A percentile compares a stretch with the other conserved stretches of the same genome.
Conservation (phyloP, 2,113 vertebrate species). For the Leptosomus discolor region DNA sequence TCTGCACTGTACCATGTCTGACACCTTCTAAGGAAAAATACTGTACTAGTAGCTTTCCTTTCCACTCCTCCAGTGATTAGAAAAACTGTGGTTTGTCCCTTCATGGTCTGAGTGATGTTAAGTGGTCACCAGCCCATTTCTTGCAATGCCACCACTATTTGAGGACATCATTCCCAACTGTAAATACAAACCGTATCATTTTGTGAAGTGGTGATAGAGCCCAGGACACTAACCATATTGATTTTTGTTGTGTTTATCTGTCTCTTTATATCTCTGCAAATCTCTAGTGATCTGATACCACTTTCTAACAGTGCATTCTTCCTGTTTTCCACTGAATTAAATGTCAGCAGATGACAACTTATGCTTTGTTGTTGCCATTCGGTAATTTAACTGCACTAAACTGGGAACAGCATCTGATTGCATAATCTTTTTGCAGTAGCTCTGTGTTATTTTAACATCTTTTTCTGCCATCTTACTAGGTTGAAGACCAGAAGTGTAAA, state of each 20-base stretch:
- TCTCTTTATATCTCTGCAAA: neutral
- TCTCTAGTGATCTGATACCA: neutral
- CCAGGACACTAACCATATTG: neutral
- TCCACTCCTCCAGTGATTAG: neutral
- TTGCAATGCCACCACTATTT: neutral
- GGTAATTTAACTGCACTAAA: constrained; percentile 11
- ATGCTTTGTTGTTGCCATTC: constrained; percentile 1
- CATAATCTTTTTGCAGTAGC: neutral
- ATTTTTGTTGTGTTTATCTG: neutral
- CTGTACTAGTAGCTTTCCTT: neutral
- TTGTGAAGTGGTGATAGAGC: neutral
- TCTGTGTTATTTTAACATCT: neutral
- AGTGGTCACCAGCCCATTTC: neutral
- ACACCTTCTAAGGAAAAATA: neutral
- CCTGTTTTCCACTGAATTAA: constrained; percentile 35
- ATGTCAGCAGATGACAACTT: constrained; percentile 47
- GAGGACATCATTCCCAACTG: neutral
- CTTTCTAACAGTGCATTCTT: constrained; percentile 3
- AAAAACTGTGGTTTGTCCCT: neutral
- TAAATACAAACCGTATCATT: neutral
- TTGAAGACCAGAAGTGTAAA: neutral
- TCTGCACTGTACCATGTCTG: neutral
- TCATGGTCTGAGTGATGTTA: neutral
- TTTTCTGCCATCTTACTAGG: neutral
- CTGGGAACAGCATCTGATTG: neutral